These are phyloP conservation scores for Tachyglossus aculeatus DNA, from an alignment of 2,797 vertebrate species.

Conservation along the genomic window DNA sequence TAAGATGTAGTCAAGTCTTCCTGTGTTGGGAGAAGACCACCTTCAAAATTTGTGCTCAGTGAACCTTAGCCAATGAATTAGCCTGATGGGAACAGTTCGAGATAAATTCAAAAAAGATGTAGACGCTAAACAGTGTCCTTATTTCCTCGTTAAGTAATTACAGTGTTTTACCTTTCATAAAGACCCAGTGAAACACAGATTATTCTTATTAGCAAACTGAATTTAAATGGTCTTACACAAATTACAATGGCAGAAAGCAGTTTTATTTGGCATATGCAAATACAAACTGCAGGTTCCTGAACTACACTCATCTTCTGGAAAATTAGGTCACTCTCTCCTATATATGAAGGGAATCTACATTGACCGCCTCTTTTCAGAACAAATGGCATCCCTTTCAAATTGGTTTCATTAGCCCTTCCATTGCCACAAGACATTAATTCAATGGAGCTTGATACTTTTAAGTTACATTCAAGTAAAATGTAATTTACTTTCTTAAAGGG, in stretches of 20 bases:
- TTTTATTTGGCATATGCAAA: slow-evolving; percentile 19
- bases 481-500: slow-evolving; percentile 43
- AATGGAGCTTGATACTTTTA: not conserved
- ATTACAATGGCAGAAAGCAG: slow-evolving; percentile 9
- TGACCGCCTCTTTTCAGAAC: slow-evolving; percentile 16
- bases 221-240: slow-evolving; percentile 46
- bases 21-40: not conserved
- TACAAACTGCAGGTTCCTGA: slow-evolving; percentile 29
- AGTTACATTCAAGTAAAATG: slow-evolving; percentile 29
- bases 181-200: slow-evolving; percentile 32
- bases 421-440: not conserved
- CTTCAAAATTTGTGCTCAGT: not conserved
- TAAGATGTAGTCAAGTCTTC: not conserved
- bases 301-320: slow-evolving; percentile 41
- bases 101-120: slow-evolving; percentile 7
- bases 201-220: slow-evolving; percentile 22
- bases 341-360: slow-evolving; percentile 12
- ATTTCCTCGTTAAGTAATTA: slow-evolving; percentile 29
- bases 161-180: slow-evolving; percentile 4
- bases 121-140: not conserved
- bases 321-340: slow-evolving; percentile 33
- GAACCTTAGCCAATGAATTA: not conserved
- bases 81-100: not conserved
- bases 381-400: slow-evolving; percentile 33
- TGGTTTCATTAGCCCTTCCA: slow-evolving; percentile 42